Evolutionary conservation across 1,140 invertebrate species (phyloP).

Genomic region (Hestina assimilis): DNA sequence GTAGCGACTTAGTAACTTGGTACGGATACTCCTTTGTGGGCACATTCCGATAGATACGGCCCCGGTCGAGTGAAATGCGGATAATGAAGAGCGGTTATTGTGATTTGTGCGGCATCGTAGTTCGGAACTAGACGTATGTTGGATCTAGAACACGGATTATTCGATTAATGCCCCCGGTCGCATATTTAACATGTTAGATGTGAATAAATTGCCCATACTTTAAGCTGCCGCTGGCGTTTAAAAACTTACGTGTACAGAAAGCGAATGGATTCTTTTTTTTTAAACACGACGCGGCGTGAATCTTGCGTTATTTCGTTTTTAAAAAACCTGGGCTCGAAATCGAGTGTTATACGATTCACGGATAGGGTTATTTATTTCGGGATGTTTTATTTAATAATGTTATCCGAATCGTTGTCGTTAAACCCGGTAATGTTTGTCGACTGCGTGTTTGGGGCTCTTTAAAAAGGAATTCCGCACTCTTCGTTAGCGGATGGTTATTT

Average conservation of each 20-base stretch:
- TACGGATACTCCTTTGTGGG: constrained; percentile 66
- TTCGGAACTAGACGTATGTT: constrained; percentile 48
- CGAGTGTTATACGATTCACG: constrained; percentile 51
- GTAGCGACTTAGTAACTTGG: constrained; percentile 57
- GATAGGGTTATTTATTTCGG: constrained; percentile 59
- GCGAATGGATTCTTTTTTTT: constrained; percentile 27
- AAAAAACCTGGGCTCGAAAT: constrained; percentile 43
- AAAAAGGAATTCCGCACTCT: constrained; percentile 16
- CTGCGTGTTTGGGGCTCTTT: constrained; percentile 21
- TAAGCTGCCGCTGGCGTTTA: constrained; percentile 25
- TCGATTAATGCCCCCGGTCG: constrained; percentile 47
- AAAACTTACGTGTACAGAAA: constrained; percentile 38
- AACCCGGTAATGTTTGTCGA: constrained; percentile 26
- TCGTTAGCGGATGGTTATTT: constrained; percentile 17
- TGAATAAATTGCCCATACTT: constrained; percentile 41
- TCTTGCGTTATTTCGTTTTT: constrained; percentile 35
- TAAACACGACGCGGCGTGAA: constrained; percentile 28
- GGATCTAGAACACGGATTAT: constrained; percentile 33
- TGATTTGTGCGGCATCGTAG: constrained; percentile 63
- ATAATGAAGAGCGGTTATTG: constrained; percentile 72
- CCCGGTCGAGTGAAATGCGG: constrained; percentile 57
- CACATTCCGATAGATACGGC: constrained; percentile 71
- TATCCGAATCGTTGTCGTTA: constrained; percentile 32
- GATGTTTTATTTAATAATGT: constrained; percentile 61
- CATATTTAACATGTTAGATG: constrained; percentile 38